These are phyloP conservation scores for Glyphotaelius pellucidus DNA, from an alignment of 2,888 invertebrate species.

Conservation along the genomic window DNA sequence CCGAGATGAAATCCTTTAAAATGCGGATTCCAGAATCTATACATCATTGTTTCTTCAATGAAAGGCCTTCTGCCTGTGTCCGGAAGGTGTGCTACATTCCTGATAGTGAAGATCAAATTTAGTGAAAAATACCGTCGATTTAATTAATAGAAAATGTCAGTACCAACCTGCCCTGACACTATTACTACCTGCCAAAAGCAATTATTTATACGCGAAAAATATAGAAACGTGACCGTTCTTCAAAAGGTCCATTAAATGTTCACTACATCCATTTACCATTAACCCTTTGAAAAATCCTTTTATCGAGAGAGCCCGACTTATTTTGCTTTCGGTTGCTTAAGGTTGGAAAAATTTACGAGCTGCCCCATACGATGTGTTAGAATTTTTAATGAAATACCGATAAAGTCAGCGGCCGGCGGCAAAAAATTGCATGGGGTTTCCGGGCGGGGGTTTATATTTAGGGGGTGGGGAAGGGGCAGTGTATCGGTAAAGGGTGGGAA, in stretches of 20 bases:
- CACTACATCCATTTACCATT: neutral
- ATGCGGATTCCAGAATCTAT: too few relatives aligned
- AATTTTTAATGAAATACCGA: conserved; percentile 53
- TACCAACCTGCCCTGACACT: neutral
- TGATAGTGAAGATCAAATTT: neutral
- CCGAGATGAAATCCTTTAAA: neutral
- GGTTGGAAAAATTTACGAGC: neutral
- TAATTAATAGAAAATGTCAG: neutral
- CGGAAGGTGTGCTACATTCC: neutral
- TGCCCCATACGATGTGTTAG: conserved; percentile 23
- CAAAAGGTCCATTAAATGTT: neutral
- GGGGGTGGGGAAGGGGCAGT: neutral
- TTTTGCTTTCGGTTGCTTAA: neutral
- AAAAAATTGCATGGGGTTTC: conserved; percentile 19
- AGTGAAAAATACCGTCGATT: neutral
- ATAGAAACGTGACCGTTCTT: neutral
- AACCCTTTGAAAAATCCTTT: neutral
- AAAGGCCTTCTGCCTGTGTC: neutral
- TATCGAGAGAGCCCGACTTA: neutral
- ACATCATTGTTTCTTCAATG: too few relatives aligned
- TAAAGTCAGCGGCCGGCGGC: conserved; percentile 24
- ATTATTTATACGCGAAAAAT: neutral
- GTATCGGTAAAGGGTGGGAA: neutral
- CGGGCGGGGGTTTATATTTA: neutral
- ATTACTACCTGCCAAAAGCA: neutral